phyloP scores from a whole-genome alignment of 1,140 invertebrate species.

The Hermatobates lingyangjiaoensis region DNA sequence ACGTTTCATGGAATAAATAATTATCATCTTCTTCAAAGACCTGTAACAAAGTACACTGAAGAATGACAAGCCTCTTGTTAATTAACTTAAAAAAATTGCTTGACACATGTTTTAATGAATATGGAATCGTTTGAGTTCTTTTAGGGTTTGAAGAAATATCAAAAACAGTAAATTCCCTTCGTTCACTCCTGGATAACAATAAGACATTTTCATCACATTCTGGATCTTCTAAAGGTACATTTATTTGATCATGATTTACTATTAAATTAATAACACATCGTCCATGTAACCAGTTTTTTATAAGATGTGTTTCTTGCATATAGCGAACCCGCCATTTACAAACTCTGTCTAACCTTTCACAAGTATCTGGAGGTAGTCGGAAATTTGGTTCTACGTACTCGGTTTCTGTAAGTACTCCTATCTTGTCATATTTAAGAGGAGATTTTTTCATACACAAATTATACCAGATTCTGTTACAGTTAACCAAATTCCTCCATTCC shows the following conservation, averaged over 20 bases:
- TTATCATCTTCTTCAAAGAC: neutral
- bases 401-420: neutral
- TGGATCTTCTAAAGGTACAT: neutral
- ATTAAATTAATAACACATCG: conserved; percentile 1
- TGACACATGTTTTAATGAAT: conserved; percentile 7
- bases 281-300: conserved; percentile 8
- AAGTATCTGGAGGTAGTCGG: neutral
- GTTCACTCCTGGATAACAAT: neutral
- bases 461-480: conserved; percentile 12
- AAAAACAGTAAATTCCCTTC: conserved; percentile 4
- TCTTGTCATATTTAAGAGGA: conserved; percentile 6
- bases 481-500: conserved; percentile 12
- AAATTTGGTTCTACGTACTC: conserved; percentile 1
- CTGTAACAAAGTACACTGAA: conserved; percentile 14
- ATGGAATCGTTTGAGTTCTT: conserved; percentile 5
- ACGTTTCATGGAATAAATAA: conserved; percentile 4
- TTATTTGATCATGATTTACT: neutral
- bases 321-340: conserved; percentile 11
- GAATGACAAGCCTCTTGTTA: conserved; percentile 7
- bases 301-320: conserved; percentile 11
- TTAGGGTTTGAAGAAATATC: neutral
- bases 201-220: conserved; percentile 6
- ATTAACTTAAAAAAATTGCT: conserved; percentile 10
- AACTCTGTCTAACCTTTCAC: conserved; percentile 2
- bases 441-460: conserved; percentile 5